Evolutionary conservation across 1,140 invertebrate species (phyloP).

Genomic region (Plutomurus gul): DNA sequence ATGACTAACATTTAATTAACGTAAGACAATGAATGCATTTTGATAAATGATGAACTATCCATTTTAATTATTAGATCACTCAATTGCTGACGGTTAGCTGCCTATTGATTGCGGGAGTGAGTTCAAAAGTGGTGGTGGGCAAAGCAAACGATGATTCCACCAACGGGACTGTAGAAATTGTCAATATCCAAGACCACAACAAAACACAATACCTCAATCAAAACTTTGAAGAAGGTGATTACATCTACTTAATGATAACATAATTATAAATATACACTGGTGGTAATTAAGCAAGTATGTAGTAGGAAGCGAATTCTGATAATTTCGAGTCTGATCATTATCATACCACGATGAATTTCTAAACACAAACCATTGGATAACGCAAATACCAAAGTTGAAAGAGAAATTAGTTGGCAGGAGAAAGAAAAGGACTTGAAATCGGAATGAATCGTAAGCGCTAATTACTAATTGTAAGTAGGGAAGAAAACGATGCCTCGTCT

Average conservation of each 20-base stretch:
- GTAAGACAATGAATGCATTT: background rate
- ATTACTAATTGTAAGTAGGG: too few species aligned
- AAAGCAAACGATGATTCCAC: background rate
- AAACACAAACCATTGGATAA: too few species aligned
- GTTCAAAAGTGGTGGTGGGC: background rate
- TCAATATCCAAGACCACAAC: slow-evolving; percentile 69
- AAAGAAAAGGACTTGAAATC: too few species aligned
- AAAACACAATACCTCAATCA: slow-evolving; percentile 73
- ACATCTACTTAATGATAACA: slow-evolving; percentile 31
- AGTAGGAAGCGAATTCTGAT: too few species aligned
- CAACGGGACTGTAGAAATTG: slow-evolving; percentile 59
- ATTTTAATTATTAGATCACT: slow-evolving; percentile 3
- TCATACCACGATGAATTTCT: too few species aligned
- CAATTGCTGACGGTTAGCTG: background rate
- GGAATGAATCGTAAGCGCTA: too few species aligned
- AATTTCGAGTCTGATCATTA: too few species aligned
- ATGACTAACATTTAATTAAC: background rate
- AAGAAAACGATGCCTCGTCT: too few species aligned
- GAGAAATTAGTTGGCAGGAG: too few species aligned
- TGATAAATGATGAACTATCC: background rate
- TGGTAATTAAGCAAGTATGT: too few species aligned
- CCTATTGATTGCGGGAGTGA: background rate
- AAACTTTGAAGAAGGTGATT: slow-evolving; percentile 70
- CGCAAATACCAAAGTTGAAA: too few species aligned
- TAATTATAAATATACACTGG: too few species aligned